phyloP scores from a whole-genome alignment of 2,113 vertebrate species.

The Onychorhynchus coronatus region DNA sequence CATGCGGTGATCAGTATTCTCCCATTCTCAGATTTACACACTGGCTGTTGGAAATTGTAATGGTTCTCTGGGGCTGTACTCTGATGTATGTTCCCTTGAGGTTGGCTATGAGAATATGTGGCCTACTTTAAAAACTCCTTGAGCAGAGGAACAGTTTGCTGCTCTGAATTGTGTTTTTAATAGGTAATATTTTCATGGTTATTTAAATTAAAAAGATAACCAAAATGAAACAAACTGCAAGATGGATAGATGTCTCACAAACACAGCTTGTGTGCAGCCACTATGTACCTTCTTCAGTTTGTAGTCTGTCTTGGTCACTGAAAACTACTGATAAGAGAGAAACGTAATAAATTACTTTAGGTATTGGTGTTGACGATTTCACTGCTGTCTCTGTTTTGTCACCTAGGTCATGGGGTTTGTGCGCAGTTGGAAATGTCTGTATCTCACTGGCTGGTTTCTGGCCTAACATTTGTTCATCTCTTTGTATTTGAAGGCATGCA shows the following conservation, averaged over 20 bases:
- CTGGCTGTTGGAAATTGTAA: not conserved
- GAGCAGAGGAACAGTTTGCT: not conserved
- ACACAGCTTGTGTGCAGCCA: not conserved
- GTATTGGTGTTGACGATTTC: rapidly evolving
- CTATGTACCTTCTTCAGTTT: not conserved
- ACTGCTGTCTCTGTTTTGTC: not conserved
- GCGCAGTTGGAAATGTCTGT: not conserved
- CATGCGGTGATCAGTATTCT: not conserved
- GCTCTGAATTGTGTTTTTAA: not conserved
- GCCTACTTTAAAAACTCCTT: not conserved
- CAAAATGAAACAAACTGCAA: not conserved
- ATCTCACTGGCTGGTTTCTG: not conserved
- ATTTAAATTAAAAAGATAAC: not conserved
- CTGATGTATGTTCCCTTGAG: not conserved
- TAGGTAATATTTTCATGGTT: not conserved
- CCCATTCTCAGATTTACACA: not conserved
- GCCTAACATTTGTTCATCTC: not conserved
- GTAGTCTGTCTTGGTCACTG: not conserved
- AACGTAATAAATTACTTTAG: not conserved
- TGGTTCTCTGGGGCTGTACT: not conserved
- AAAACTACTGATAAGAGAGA: not conserved
- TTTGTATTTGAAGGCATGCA: not conserved
- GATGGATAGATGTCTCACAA: not conserved
- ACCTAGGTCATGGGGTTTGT: not conserved
- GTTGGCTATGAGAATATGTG: not conserved